Base-by-base conservation (phyloP, 2,888 invertebrate species). In the Chloroclysta siterata region DNA sequence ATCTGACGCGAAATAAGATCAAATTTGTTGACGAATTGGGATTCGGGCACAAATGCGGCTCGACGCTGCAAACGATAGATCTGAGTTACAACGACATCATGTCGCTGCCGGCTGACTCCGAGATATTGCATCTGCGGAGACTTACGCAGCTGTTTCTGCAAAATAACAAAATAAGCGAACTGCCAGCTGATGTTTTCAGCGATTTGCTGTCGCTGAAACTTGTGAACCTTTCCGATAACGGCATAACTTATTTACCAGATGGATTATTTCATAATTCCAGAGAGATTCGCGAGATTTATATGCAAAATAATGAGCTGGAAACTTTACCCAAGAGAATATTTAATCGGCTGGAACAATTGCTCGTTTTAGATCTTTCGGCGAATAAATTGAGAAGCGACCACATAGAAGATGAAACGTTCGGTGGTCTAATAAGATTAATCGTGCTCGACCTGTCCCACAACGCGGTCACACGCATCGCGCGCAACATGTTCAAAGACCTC, bases 401-500 rank as follows among this genome's bases (percentile, higher is more conserved):
- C 84, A 95, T 98, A 80, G 97, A 97, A 91, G 96, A 97, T 80
- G 96, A 96, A 76, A 97, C 97, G 72, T 98, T 98, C 84, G 94
- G 95, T 72, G 97, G 97, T 71, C 94, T 98, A 78, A 97, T 98
- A 80, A 95, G 97, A 69, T 94, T 97, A 83, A 97, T 98, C 79
- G 95, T 98, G 73, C 94, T 98, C 79, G 97, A 98, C 93, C 93
- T 98, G 77, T 96, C 97, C 36, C 96, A 96, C 86, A 98, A 98
- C 86, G 94, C 95, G 63, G 88, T 98, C 70, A 96, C 96, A 33
- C 95, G 96, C 69, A 95, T 98, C 78, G 96, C 97, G 74, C 95
- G 95, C 51, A 95, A 95, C 77, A 97, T 97, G 78, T 98, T 98
- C 90, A 97, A 97, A 87, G 97, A 98, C 85, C 90, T 98, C 72